Conservation (phyloP, 2,797 vertebrate genomes). For the Bradypodion pumilum region DNA sequence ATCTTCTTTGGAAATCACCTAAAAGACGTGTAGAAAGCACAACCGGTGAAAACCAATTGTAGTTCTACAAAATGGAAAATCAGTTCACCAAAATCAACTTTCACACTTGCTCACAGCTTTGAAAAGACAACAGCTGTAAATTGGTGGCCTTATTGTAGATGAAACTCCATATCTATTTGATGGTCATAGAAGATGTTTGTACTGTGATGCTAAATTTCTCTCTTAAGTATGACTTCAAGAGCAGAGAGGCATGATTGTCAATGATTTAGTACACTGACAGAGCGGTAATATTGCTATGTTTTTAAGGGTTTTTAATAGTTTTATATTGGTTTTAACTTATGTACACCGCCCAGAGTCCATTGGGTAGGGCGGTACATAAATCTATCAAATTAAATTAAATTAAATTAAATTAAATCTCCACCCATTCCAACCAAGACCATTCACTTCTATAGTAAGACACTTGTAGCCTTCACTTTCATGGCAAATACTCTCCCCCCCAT, state of each 20-base stretch:
- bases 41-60: not conserved
- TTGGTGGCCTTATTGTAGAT: not conserved
- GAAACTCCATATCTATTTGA: not conserved
- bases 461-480: conserved; percentile 49
- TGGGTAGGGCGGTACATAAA: no score
- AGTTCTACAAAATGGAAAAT: not conserved
- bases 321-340: no score
- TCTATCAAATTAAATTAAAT: no score
- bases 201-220: conserved; percentile 11
- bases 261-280: conserved; percentile 21
- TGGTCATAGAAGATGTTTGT: conserved; percentile 2
- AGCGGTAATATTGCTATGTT: no score
- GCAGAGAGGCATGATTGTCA: not conserved
- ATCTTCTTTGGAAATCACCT: not conserved
- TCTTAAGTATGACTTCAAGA: not conserved
- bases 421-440: not conserved
- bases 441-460: not conserved
- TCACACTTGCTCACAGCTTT: not conserved
- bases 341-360: no score
- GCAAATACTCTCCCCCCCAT: conserved; percentile 51
- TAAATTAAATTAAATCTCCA: no score
- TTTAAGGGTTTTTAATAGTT: no score
- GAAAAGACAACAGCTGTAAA: not conserved
- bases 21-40: not conserved
- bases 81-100: not conserved